These are phyloP conservation scores for Gymnocheta viridis DNA, from an alignment of 2,888 invertebrate species.

Conservation along the genomic window DNA sequence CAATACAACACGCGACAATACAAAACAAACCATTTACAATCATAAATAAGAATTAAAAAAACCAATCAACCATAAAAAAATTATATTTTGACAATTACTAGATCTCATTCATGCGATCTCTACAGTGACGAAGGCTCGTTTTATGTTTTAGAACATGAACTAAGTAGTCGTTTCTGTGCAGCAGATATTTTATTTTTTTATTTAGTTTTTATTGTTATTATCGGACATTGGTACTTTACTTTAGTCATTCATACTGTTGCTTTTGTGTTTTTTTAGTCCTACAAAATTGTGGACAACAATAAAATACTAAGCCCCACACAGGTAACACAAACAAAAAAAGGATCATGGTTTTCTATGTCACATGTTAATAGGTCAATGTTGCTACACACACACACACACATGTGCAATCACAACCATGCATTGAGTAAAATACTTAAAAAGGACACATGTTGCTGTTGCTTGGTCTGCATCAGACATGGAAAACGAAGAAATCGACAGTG, in stretches of 20 bases:
- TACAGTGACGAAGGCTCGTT: background rate
- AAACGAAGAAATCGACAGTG: background rate
- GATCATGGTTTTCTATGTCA: slow-evolving; percentile 6
- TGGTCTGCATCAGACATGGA: background rate
- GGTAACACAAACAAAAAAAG: background rate
- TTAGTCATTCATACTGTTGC: background rate
- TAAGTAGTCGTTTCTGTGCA: background rate
- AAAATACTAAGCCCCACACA: background rate
- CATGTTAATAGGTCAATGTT: background rate
- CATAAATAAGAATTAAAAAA: slow-evolving; percentile 10
- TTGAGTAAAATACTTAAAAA: background rate
- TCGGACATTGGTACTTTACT: background rate
- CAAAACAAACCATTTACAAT: background rate
- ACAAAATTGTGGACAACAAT: background rate
- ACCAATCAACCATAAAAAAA: slow-evolving; percentile 11
- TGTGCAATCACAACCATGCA: too few relatives aligned
- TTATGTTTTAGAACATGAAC: slow-evolving; percentile 20
- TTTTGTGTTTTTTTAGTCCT: background rate
- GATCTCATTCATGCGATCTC: background rate
- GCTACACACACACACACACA: background rate
- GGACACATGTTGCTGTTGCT: background rate
- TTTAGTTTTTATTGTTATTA: slow-evolving; percentile 1
- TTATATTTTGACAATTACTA: slow-evolving; percentile 41
- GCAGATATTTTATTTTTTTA: background rate
- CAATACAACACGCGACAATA: slow-evolving; percentile 36